phyloP scores from a whole-genome alignment of 2,113 vertebrate species.

The Procavia capensis region DNA sequence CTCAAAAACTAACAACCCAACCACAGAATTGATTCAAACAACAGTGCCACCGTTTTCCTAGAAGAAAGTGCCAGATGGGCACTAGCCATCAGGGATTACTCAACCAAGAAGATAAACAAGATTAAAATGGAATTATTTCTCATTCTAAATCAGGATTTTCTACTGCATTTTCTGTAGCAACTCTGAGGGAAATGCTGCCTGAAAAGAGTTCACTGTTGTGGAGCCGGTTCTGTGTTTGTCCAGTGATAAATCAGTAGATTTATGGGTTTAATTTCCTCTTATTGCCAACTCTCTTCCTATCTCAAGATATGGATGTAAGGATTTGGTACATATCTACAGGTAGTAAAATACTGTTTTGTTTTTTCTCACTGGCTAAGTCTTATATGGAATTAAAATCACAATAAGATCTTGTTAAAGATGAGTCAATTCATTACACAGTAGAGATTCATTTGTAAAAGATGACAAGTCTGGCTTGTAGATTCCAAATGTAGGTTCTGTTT shows the following conservation, averaged over 20 bases:
- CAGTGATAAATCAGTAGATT: conserved; percentile 80
- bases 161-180: conserved; percentile 18
- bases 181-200: conserved; percentile 50
- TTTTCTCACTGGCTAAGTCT: conserved; percentile 13
- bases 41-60: conserved; percentile 53
- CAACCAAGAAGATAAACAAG: conserved; percentile 79
- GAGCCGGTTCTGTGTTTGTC: conserved; percentile 39
- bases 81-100: conserved; percentile 51
- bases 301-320: conserved; percentile 70
- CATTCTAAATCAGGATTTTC: conserved; percentile 72
- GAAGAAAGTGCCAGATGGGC: conserved; percentile 60
- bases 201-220: conserved; percentile 6
- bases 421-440: neutral
- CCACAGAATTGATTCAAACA: conserved; percentile 55
- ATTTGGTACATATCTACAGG: conserved; percentile 57
- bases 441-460: neutral
- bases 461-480: neutral
- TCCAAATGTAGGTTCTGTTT: accelerated
- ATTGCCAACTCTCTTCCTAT: conserved; percentile 70
- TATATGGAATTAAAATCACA: conserved; percentile 56
- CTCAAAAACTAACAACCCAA: neutral
- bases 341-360: conserved; percentile 72
- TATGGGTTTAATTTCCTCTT: conserved; percentile 83
- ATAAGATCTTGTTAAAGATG: conserved; percentile 63
- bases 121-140: conserved; percentile 78